Conservation (phyloP, 2,797 vertebrate genomes). For the Tragopan temminckii region DNA sequence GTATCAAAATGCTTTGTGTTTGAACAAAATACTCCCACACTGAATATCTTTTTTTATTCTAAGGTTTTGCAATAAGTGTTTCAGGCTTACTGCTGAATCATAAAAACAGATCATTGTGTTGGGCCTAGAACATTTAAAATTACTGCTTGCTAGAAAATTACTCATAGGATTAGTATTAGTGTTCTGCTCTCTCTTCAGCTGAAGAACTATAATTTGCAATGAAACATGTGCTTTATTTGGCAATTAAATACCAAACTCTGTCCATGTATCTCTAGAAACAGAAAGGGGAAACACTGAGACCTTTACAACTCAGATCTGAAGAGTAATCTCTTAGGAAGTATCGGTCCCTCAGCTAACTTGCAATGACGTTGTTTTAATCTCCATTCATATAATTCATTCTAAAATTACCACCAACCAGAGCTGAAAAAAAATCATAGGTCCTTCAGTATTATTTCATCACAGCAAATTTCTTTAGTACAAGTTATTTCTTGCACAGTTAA, state of each 20-base stretch:
- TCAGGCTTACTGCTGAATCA: slow-evolving; percentile 78
- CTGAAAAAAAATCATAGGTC: not conserved
- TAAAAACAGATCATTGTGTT: slow-evolving; percentile 79
- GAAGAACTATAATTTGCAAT: slow-evolving; percentile 61
- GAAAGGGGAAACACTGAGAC: not conserved
- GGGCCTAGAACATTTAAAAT: slow-evolving; percentile 78
- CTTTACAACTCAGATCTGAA: not conserved
- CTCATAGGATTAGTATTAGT: slow-evolving; percentile 66
- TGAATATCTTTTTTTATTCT: slow-evolving; percentile 68
- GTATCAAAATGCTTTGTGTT: slow-evolving; percentile 71
- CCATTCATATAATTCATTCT: not conserved
- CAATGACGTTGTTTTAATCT: not conserved
- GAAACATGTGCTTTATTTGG: slow-evolving; percentile 38
- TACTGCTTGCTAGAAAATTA: slow-evolving; percentile 72
- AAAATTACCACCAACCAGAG: not conserved
- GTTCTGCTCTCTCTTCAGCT: slow-evolving; percentile 59
- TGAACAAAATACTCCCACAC: slow-evolving; percentile 77
- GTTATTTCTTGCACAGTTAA: not conserved
- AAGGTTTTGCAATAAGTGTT: slow-evolving; percentile 76
- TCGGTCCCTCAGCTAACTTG: not conserved
- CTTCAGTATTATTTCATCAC: not conserved
- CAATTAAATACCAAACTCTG: slow-evolving; percentile 35
- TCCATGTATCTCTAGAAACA: not conserved
- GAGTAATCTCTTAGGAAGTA: not conserved
- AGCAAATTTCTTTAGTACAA: not conserved